Conservation (phyloP, 2,888 invertebrate species). For the Tipula confusa region DNA sequence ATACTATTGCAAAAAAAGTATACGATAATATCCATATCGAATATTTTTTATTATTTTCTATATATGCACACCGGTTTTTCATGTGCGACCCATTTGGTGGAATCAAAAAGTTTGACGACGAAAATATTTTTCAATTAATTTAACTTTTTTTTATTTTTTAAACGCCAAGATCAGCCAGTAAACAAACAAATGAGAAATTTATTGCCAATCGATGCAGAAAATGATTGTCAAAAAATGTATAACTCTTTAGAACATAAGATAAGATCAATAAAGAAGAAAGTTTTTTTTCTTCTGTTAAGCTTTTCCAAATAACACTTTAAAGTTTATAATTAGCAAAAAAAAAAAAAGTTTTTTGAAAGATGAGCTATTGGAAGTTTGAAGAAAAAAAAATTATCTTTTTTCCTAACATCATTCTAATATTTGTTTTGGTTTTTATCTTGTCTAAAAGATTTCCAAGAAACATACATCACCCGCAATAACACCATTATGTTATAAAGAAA, state of each 20-base stretch:
- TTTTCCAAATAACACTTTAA: not conserved
- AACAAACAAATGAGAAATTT: not conserved
- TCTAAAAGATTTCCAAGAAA: not conserved
- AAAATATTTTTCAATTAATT: not conserved
- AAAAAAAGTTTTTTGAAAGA: too few relatives aligned
- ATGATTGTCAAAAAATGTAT: not conserved
- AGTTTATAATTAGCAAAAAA: conserved; percentile 20
- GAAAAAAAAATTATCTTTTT: not conserved
- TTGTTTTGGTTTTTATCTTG: not conserved
- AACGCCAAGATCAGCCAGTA: too few relatives aligned
- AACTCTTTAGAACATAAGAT: not conserved
- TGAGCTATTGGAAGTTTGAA: not conserved
- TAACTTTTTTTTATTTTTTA: not conserved
- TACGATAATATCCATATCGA: not conserved
- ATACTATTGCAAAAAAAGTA: not conserved
- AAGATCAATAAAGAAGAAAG: not conserved
- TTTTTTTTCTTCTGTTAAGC: not conserved
- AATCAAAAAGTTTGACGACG: not conserved
- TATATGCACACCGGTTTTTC: not conserved
- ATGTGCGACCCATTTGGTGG: not conserved
- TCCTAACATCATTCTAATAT: not conserved
- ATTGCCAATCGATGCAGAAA: not conserved
- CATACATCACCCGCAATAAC: not conserved
- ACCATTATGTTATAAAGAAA: not conserved
- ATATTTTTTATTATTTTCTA: not conserved